Evolutionary conservation across 2,797 vertebrate genomes (phyloP).

Genomic region (Stomatorhinus walkeri): DNA sequence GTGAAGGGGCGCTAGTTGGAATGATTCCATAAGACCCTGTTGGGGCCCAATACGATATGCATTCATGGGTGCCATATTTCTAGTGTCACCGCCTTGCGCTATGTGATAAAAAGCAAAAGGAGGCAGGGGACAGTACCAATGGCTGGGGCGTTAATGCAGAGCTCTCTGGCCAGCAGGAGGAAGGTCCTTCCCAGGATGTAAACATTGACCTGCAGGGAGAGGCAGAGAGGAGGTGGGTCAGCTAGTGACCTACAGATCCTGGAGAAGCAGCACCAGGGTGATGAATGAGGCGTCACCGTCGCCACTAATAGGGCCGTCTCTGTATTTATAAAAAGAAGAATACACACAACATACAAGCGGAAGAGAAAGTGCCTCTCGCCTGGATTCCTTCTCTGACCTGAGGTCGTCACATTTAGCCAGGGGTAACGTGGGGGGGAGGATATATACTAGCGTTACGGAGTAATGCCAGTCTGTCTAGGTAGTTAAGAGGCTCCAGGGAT

Average conservation of each 20-base stretch:
- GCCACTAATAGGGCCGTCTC: neutral
- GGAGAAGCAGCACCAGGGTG: neutral
- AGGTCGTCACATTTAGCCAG: neutral
- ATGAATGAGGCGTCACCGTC: neutral
- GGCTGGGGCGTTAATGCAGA: slow-evolving; percentile 94
- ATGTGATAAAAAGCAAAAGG: neutral
- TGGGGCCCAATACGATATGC: neutral
- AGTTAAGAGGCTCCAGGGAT: neutral
- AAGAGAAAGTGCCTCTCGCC: neutral
- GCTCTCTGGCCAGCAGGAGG: slow-evolving; percentile 81
- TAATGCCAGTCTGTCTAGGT: slow-evolving; percentile 26
- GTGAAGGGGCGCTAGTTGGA: neutral
- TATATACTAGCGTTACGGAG: neutral
- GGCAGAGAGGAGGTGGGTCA: neutral
- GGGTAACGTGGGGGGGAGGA: neutral
- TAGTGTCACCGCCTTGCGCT: neutral
- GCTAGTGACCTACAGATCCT: neutral
- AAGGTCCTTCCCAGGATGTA: slow-evolving; percentile 89
- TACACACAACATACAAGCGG: neutral
- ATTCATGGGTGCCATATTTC: neutral
- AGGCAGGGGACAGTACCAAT: slow-evolving; percentile 70
- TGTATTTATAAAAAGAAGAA: neutral
- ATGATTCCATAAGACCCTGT: neutral
- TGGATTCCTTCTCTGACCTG: neutral
- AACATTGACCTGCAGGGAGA: slow-evolving; percentile 81